These are phyloP conservation scores for Dryobota labecula DNA, from an alignment of 2,888 invertebrate genomes.

Conservation along the genomic window DNA sequence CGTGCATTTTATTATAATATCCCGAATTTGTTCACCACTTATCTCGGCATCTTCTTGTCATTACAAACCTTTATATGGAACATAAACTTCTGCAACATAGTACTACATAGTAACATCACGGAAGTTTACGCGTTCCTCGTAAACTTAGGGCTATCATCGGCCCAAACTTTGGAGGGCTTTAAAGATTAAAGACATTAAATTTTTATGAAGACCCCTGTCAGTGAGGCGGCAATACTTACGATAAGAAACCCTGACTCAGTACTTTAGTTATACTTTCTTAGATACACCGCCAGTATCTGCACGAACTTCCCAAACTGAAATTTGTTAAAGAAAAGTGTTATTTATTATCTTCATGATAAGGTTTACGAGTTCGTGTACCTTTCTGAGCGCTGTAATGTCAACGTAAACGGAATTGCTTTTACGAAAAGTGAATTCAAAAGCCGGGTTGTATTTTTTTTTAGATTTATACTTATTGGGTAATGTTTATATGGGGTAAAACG, in stretches of 20 bases:
- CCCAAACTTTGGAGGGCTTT: conserved; percentile 82
- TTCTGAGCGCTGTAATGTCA: conserved; percentile 55
- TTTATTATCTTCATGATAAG: conserved; percentile 67
- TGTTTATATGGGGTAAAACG: conserved; percentile 30
- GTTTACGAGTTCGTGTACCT: conserved; percentile 63
- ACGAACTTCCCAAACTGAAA: conserved; percentile 67
- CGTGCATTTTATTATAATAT: conserved; percentile 31
- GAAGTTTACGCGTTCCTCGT: conserved; percentile 80
- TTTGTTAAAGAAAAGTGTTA: conserved; percentile 70
- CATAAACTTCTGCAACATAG: conserved; percentile 73
- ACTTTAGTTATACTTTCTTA: conserved; percentile 72
- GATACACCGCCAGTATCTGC: conserved; percentile 67
- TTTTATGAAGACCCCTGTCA: conserved; percentile 85
- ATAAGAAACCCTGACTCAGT: conserved; percentile 77
- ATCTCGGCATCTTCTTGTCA: conserved; percentile 44
- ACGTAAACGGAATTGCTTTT: conserved; percentile 61
- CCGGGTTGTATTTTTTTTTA: conserved; percentile 38
- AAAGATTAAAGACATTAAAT: conserved; percentile 87
- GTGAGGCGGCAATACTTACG: conserved; percentile 76
- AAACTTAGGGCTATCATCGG: conserved; percentile 80
- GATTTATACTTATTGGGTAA: conserved; percentile 38
- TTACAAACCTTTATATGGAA: conserved; percentile 55
- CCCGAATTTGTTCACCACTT: conserved; percentile 46
- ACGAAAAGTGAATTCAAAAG: conserved; percentile 59
- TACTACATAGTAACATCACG: conserved; percentile 69